Conservation (phyloP, 2,888 invertebrate species). For the Trachelus tabidus region DNA sequence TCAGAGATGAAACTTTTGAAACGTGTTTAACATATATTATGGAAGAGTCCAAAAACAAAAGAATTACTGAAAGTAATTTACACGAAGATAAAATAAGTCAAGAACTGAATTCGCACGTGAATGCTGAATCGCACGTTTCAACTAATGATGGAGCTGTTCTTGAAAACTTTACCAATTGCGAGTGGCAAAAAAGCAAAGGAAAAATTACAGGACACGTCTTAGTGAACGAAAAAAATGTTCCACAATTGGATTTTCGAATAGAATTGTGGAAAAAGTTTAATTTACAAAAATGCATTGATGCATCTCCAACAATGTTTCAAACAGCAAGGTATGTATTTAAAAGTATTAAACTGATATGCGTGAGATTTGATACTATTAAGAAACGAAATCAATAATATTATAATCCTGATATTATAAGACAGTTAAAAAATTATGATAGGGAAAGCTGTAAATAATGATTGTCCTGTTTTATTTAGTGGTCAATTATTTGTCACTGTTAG, state of each 20-base stretch:
- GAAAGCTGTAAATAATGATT: background rate
- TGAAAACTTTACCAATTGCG: constrained; percentile 26
- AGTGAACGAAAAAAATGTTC: background rate
- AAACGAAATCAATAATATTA: background rate
- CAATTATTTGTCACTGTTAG: constrained; percentile 70
- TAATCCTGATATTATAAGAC: too few relatives aligned
- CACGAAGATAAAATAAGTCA: constrained; percentile 45
- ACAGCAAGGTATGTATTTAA: constrained; percentile 60
- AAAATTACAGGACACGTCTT: constrained; percentile 9
- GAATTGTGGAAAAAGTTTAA: constrained; percentile 69
- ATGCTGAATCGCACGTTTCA: background rate
- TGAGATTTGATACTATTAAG: background rate
- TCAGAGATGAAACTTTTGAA: constrained; percentile 67
- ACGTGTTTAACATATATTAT: constrained; percentile 54
- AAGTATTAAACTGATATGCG: background rate
- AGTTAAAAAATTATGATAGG: background rate
- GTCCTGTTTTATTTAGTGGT: constrained; percentile 30
- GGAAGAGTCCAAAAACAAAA: background rate
- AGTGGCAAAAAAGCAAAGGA: constrained; percentile 51
- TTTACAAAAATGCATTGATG: constrained; percentile 86
- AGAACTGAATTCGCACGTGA: background rate
- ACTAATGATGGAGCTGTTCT: background rate
- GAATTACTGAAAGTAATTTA: constrained; percentile 52
- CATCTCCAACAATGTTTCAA: constrained; percentile 74
- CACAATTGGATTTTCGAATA: background rate